Evolutionary conservation across 2,797 vertebrate genomes (phyloP).

Genomic region (Lepus townsendii): DNA sequence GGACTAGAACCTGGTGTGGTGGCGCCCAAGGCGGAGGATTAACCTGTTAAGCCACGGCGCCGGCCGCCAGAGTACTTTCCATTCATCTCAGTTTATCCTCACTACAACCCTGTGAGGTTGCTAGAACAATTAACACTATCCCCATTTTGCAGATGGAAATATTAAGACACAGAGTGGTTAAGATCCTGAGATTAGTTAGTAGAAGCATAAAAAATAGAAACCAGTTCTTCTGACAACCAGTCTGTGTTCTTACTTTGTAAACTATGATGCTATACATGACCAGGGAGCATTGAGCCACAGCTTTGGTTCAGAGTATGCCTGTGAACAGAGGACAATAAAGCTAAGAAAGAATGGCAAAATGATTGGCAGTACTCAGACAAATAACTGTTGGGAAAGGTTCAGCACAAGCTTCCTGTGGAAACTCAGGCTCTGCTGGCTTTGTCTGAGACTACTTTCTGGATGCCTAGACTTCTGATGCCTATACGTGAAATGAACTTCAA

Average conservation of each 20-base stretch:
- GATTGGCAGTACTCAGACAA: constrained; percentile 67
- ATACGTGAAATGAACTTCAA: constrained; percentile 54
- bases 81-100: constrained; percentile 81
- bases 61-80: constrained; percentile 72
- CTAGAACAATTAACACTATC: constrained; percentile 79
- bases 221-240: constrained; percentile 66
- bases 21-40: too few relatives aligned
- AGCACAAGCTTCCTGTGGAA: constrained; percentile 70
- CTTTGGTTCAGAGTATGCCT: constrained; percentile 58
- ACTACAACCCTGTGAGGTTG: constrained; percentile 84
- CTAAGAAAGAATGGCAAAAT: constrained; percentile 66
- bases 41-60: too few relatives aligned
- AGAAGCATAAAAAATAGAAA: constrained; percentile 79
- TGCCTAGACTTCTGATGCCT: constrained; percentile 41
- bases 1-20: too few relatives aligned
- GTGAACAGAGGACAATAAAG: constrained; percentile 68
- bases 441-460: constrained; percentile 69
- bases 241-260: constrained; percentile 64
- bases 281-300: constrained; percentile 66
- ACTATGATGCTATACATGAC: constrained; percentile 42
- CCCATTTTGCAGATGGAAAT: constrained; percentile 83
- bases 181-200: constrained; percentile 79
- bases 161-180: constrained; percentile 82
- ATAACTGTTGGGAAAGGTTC: constrained; percentile 69
- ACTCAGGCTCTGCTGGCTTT: constrained; percentile 71